These are phyloP conservation scores for Pachycephus smyrnensis DNA, from an alignment of 2,888 invertebrate species.

Conservation along the genomic window DNA sequence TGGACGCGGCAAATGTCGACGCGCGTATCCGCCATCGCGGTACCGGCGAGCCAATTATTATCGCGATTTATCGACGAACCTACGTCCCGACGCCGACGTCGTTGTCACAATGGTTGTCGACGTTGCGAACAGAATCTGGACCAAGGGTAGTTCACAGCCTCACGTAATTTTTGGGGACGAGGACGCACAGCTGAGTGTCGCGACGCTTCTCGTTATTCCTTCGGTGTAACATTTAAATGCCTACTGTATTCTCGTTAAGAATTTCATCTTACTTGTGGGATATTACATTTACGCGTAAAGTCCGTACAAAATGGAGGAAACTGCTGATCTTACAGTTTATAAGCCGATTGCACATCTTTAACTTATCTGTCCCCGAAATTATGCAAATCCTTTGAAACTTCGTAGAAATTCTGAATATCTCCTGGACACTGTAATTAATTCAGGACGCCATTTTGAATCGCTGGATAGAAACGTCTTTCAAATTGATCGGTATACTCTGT, in stretches of 20 bases:
- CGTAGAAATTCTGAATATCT: no score
- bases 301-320: no score
- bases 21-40: neutral
- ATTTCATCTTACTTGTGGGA: neutral
- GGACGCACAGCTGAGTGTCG: neutral
- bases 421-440: no score
- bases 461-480: no score
- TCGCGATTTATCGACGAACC: conserved; percentile 28
- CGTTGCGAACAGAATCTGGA: conserved; percentile 14
- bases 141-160: conserved; percentile 19
- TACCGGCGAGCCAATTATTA: conserved; percentile 20
- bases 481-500: no score
- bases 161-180: conserved; percentile 5
- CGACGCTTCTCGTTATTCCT: neutral
- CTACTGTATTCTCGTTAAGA: neutral
- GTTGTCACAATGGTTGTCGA: conserved; percentile 15
- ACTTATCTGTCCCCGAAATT: no score
- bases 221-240: neutral
- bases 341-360: no score
- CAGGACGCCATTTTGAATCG: no score
- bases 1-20: neutral
- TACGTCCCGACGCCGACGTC: conserved; percentile 3
- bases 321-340: no score
- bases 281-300: no score
- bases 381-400: no score